Evolutionary conservation across 2,888 invertebrate species (phyloP), one percentile per base, ranked within the genome.

Genomic region (Sphaeridia pumilis): DNA sequence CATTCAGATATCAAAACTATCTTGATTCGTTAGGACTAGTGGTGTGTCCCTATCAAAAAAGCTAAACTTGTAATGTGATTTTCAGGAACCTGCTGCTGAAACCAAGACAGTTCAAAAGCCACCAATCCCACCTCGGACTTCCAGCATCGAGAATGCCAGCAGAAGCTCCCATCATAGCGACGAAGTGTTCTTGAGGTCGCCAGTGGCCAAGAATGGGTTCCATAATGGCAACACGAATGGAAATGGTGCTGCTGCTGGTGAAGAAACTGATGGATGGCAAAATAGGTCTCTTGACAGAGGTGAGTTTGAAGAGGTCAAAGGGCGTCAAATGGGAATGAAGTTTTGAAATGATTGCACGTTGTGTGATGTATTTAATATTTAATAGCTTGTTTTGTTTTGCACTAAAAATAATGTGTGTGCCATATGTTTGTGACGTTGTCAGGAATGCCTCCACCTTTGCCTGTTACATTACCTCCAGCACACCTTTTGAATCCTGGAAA

Each of bases 121-220:
- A 20, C 62, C 62, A 34, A 59, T 60, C 36, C 62, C 62, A 50
- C 61, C 61, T n/a, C 28, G 61, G 46, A 54, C 56, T 20, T 54
- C 56, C 14, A 58, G 58, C 36, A 60, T 60, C 46, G 54, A 58
- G 26, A 49, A 41, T 34, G 24, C 46, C 12, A 27, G 45, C 4
- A 43, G 49, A 26, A 43, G 51, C 38, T 47, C 47, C n/a, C 34
- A 46, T 22, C 47, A 43, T n/a, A 47, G 52, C 28, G 49, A 44
- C 4, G 57, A 52, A 27, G 51, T 49, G 27, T 14, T 41, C 4
- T 24, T 35, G n/a, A 17, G 49, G 31, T 41, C 52, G 36, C 45
- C 57, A 35, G 49, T 49, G 26, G 24, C 41, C 10, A 58, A 53
- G 14, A 47, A 49, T 44, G 46, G 54, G 1, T 38, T 38, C 38